phyloP scores from a whole-genome alignment of 2,888 invertebrate species.

The Cetonia aurata region DNA sequence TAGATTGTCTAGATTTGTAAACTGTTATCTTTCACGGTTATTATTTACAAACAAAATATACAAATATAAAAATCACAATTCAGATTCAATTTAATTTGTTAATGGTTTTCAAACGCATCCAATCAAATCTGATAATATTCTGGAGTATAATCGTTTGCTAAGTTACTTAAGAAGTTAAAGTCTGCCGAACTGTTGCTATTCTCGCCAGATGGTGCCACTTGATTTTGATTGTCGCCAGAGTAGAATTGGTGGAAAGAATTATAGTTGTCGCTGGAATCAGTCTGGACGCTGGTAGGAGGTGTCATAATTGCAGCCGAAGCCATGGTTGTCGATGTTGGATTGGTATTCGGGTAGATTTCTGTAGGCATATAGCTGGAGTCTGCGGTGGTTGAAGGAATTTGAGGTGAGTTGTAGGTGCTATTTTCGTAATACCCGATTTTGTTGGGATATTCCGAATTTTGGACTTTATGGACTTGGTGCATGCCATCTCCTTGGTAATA shows the following conservation, averaged over 20 bases:
- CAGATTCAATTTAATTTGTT: constrained; percentile 44
- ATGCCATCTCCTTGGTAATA: constrained; percentile 63
- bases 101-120: constrained; percentile 58
- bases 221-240: constrained; percentile 66
- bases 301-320: constrained; percentile 72
- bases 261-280: constrained; percentile 76
- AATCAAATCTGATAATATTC: constrained; percentile 86
- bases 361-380: constrained; percentile 67
- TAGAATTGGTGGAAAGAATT: constrained; percentile 81
- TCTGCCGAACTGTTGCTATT: constrained; percentile 94
- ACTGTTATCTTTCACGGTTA: constrained; percentile 16
- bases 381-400: constrained; percentile 67
- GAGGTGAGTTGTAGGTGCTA: constrained; percentile 67
- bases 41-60: constrained; percentile 41
- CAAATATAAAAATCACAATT: constrained; percentile 42
- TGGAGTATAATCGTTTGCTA: constrained; percentile 93
- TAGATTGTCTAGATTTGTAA: constrained; percentile 43
- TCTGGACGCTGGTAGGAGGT: constrained; percentile 71
- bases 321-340: constrained; percentile 64
- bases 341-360: constrained; percentile 66
- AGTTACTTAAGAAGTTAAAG: constrained; percentile 92
- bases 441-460: constrained; percentile 58
- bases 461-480: constrained; percentile 61
- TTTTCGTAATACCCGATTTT: constrained; percentile 71
- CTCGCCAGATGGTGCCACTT: constrained; percentile 71